Evolutionary conservation across 2,797 vertebrate genomes (phyloP), one percentile per base, ranked within the genome.

Genomic region (Lepilemur ruficaudatus): DNA sequence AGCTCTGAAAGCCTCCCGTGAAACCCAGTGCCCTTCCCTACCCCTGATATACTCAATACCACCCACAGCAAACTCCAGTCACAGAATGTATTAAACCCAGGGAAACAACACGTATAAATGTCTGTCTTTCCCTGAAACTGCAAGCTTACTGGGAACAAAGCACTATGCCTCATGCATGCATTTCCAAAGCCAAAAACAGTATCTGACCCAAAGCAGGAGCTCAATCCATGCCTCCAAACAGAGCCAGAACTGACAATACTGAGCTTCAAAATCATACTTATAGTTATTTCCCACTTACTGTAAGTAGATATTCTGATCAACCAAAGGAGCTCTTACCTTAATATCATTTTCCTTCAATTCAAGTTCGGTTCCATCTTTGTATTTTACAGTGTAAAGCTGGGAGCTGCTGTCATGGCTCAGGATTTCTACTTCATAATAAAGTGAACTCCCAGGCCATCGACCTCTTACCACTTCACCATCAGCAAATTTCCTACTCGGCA

Each of bases 341-440:
- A 99, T 99, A 83, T 99, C 99, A 63, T 97, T 99, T 93, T 99
- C 99, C 93, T 98, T 99, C 83, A 99, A 97, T 7, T 99, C 99
- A 96, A 99, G 99, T 91, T 99, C 99, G 1, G 99, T 99, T 9
- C 99, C 99, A 75, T 99, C 99, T 98, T 99, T 99, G 98, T 99
- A 99, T 93, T 99, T 99, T 32, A 99, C 99, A 0, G 99, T 99
- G 97, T 99, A 99, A 55, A 99, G 99, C 95, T 99, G 99, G 91
- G 97, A 98, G 32, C 75, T 97, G 94, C 97, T n/a, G 85, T 99
- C 98, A 0, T 99, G 99, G 83, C 97, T 94, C 84, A 99, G 96
- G 85, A 99, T 99, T 95, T 99, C 99, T 2, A 99, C 99, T 97
- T 99, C 99, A 52, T 99, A 99, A 95, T 99, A 99, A n/a, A 99